Evolutionary conservation across 2,113 vertebrate genomes (phyloP), one percentile per base, ranked within the genome.

Genomic region (Turdus rufiventris): DNA sequence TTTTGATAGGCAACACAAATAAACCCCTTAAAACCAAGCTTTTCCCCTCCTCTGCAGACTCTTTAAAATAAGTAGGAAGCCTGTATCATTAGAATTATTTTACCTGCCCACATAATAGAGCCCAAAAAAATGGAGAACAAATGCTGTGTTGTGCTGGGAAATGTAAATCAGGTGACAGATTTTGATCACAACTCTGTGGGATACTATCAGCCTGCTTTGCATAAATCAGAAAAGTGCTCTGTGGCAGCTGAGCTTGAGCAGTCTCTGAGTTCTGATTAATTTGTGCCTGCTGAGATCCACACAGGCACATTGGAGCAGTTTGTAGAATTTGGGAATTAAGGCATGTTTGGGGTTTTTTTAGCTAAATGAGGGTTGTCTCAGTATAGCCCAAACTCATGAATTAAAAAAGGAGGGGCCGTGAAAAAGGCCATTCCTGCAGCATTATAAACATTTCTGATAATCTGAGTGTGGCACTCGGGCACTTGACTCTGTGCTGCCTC

Each of bases 151-250:
- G 33, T 36, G 56, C 75, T 83, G 91, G 72, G 85, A 60, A 15
- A 50, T 77, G 84, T 53, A 77, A 95, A 76, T 81, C 24, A 11
- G 88, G 62, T 85, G 92, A 10, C 76, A 70, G 92, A 31, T 68
- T 89, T 78, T 72, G 84, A 60, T 95, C 65, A 2, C 5, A 9
- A 2, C 70, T 89, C 89, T 11, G 82, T 58, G 77, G 87, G 87
- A 78, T 75, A 25, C 57, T 36, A 2, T 31, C 76, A 63, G 62
- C 3, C 58, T 50, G 4, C 71, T 93, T 43, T 65, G 62, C 68
- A 28, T 28, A 4, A 10, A 62, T 67, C 68, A 62, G 3, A 12
- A 14, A 16, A 51, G 70, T 9, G 66, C 14, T 6, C 14, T 0
- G 40, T 54, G 65, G 85, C 85, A 48, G 77, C 56, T 56, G 45